Evolutionary conservation across 2,113 vertebrate genomes (phyloP).

Genomic region (Platichthys stellatus): DNA sequence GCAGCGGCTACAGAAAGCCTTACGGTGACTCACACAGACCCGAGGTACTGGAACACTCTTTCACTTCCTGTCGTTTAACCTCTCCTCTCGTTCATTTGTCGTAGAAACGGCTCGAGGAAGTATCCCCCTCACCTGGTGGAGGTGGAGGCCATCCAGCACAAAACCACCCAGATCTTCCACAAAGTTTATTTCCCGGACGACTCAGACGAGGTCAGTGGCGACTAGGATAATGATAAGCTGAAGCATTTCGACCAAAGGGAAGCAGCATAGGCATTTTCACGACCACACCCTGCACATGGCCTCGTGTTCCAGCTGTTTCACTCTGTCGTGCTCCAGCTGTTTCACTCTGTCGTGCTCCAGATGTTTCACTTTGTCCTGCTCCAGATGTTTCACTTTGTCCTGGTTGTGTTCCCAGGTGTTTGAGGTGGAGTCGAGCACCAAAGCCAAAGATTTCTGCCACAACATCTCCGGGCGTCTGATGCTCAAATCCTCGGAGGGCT

Average conservation of each 20-base stretch:
- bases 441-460: conserved; percentile 98
- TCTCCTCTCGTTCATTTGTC: background rate
- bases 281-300: too few relatives aligned
- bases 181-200: conserved; percentile 99
- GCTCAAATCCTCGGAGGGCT: conserved; percentile 93
- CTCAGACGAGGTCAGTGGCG: conserved; percentile 92
- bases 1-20: conserved; percentile 94
- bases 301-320: too few relatives aligned
- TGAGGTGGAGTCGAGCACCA: conserved; percentile 97
- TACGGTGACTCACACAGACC: conserved; percentile 82
- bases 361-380: background rate
- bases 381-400: background rate
- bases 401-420: conserved; percentile 86
- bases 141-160: conserved; percentile 99
- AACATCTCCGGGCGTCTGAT: conserved; percentile 91
- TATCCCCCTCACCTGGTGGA: conserved; percentile 97
- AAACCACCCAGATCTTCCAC: conserved; percentile 98
- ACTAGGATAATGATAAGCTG: too few relatives aligned
- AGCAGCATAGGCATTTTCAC: too few relatives aligned
- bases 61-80: background rate
- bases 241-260: too few relatives aligned
- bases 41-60: background rate
- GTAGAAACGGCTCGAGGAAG: conserved; percentile 94
- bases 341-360: background rate
- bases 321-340: background rate